Evolutionary conservation across 2,888 invertebrate genomes (phyloP).

Genomic region (Synanthedon myopaeformis): DNA sequence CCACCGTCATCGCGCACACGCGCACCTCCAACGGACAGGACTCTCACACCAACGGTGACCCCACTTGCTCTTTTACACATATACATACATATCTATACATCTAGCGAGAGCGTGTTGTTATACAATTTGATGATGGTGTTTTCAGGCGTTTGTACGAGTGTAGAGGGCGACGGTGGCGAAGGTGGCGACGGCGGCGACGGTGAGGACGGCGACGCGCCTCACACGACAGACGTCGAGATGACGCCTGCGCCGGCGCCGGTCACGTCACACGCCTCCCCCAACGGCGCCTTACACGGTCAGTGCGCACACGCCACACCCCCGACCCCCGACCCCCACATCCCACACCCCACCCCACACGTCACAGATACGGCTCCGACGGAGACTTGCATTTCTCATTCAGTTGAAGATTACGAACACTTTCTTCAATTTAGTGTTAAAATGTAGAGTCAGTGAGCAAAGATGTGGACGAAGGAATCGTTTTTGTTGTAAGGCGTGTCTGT

Average conservation of each 20-base stretch:
- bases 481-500: too few species aligned
- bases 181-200: conserved; percentile 13
- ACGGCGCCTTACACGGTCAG: conserved; percentile 21
- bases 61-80: too few species aligned
- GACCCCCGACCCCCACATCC: neutral
- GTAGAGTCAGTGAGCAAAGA: too few species aligned
- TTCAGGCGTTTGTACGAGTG: neutral
- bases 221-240: conserved; percentile 32
- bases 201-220: conserved; percentile 11
- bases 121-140: neutral
- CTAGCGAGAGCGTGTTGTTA: too few species aligned
- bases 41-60: conserved; percentile 13
- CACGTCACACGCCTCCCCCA: conserved; percentile 17
- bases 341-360: neutral
- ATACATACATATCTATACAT: too few species aligned
- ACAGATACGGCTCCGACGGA: too few species aligned
- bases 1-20: conserved; percentile 86
- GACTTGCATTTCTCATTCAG: too few species aligned
- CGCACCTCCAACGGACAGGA: conserved; percentile 30
- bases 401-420: too few species aligned
- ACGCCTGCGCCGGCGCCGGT: conserved; percentile 13
- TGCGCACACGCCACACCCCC: neutral
- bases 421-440: too few species aligned
- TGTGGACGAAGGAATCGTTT: too few species aligned
- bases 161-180: conserved; percentile 41